These are phyloP conservation scores for Indri indri DNA, from an alignment of 2,113 vertebrate species.

Conservation along the genomic window DNA sequence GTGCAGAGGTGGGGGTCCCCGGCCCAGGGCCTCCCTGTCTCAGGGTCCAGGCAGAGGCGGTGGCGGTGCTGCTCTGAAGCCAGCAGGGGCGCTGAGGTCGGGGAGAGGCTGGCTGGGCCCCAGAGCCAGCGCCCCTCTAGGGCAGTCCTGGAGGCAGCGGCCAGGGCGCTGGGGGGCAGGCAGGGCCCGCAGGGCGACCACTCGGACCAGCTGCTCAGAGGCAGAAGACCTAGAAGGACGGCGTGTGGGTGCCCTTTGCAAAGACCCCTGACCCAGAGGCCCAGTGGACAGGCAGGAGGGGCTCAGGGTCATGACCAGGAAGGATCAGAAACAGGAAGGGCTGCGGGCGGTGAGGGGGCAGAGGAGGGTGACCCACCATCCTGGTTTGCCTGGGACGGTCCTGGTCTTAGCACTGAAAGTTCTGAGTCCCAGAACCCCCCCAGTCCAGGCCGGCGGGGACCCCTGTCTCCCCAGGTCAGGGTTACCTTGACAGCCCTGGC, in stretches of 20 bases:
- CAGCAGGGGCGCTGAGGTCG: not conserved
- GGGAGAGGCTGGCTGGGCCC: not conserved
- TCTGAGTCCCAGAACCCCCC: not conserved
- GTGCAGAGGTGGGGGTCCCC: slow-evolving; percentile 79
- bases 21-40: slow-evolving; percentile 82
- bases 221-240: slow-evolving; percentile 67
- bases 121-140: not conserved
- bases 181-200: slow-evolving; percentile 92
- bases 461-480: rapidly evolving
- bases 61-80: slow-evolving; percentile 88
- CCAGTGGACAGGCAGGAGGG: not conserved
- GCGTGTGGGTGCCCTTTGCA: not conserved
- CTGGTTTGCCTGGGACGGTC: not conserved
- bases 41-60: slow-evolving; percentile 89
- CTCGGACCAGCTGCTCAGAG: slow-evolving; percentile 90
- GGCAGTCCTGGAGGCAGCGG: not conserved
- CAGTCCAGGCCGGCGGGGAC: not conserved
- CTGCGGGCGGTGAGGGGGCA: not conserved
- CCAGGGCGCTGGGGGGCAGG: slow-evolving; percentile 58
- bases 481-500: slow-evolving; percentile 88
- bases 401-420: not conserved
- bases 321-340: not conserved
- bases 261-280: not conserved
- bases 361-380: not conserved
- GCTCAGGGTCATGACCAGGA: not conserved